Evolutionary conservation across 2,888 invertebrate species (phyloP).

Genomic region (Melipona beecheii): DNA sequence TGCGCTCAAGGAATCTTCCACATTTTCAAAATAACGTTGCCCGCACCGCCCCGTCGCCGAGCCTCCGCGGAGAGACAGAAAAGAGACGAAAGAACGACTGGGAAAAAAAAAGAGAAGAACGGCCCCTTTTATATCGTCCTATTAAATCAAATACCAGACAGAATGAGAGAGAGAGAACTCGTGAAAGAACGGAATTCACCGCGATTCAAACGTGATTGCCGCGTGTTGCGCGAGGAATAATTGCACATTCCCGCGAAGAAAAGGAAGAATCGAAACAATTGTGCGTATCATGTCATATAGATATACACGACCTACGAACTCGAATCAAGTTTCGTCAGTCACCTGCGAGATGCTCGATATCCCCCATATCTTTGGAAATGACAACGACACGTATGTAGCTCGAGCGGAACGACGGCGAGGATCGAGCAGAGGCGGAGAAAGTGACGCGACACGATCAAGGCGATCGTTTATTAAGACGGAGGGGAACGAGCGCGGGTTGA

Average conservation of each 20-base stretch:
- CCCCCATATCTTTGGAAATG: too few species aligned
- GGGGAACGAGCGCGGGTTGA: conserved; percentile 1
- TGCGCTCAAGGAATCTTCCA: conserved; percentile 54
- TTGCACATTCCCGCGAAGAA: not conserved
- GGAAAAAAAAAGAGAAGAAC: not conserved
- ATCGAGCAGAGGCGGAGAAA: conserved; percentile 1
- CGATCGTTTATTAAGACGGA: conserved; percentile 56
- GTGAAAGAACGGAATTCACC: conserved; percentile 36
- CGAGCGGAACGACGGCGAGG: conserved; percentile 10
- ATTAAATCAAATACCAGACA: conserved; percentile 58
- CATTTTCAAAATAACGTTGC: conserved; percentile 58
- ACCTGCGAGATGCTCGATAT: too few species aligned
- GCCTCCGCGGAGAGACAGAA: too few species aligned
- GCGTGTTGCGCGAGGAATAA: conserved; percentile 5
- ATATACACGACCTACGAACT: too few species aligned
- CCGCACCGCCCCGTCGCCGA: not conserved
- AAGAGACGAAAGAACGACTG: not conserved
- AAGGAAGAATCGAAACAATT: not conserved
- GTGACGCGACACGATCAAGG: conserved; percentile 41
- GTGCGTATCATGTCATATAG: too few species aligned
- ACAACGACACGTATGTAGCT: too few species aligned
- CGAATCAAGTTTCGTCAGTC: too few species aligned
- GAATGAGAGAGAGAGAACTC: not conserved
- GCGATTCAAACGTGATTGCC: conserved; percentile 43
- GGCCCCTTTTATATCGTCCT: conserved; percentile 42